phyloP scores from a whole-genome alignment of 2,797 vertebrate species.

The Pygocentrus nattereri region DNA sequence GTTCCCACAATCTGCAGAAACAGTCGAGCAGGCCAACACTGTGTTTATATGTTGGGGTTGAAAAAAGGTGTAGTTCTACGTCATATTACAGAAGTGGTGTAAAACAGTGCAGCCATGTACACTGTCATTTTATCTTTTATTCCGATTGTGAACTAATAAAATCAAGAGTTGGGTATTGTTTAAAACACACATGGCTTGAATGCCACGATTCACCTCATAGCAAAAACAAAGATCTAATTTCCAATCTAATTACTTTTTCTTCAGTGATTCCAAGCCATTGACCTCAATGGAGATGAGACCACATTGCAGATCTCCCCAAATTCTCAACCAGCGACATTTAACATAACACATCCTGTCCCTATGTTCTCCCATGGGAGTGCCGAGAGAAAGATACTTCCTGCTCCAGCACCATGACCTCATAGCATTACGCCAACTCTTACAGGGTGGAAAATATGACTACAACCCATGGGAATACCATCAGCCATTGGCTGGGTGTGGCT shows the following conservation, averaged over 20 bases:
- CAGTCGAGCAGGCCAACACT: too few species aligned
- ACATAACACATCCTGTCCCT: slow-evolving; percentile 52
- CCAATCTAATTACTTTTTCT: not conserved
- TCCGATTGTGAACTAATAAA: not conserved
- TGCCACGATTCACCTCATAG: too few species aligned
- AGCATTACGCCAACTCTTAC: slow-evolving; percentile 50
- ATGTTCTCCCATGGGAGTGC: slow-evolving; percentile 49
- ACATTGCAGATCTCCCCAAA: slow-evolving; percentile 11
- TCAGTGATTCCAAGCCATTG: not conserved
- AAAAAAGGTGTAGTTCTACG: too few species aligned
- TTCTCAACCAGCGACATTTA: slow-evolving; percentile 35
- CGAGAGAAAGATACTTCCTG: slow-evolving; percentile 55
- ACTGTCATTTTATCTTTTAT: too few species aligned
- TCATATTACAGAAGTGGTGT: too few species aligned
- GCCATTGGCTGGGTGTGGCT: slow-evolving; percentile 47
- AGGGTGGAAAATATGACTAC: slow-evolving; percentile 57
- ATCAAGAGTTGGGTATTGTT: not conserved
- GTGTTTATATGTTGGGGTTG: too few species aligned
- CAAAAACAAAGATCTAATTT: not conserved
- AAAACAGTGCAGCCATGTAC: too few species aligned
- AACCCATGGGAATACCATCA: slow-evolving; percentile 43
- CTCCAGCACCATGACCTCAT: slow-evolving; percentile 58
- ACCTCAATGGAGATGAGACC: not conserved
- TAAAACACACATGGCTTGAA: not conserved
- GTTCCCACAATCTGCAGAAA: too few species aligned